Conservation (phyloP, 2,113 vertebrate genomes). For the Synchiropus splendidus region DNA sequence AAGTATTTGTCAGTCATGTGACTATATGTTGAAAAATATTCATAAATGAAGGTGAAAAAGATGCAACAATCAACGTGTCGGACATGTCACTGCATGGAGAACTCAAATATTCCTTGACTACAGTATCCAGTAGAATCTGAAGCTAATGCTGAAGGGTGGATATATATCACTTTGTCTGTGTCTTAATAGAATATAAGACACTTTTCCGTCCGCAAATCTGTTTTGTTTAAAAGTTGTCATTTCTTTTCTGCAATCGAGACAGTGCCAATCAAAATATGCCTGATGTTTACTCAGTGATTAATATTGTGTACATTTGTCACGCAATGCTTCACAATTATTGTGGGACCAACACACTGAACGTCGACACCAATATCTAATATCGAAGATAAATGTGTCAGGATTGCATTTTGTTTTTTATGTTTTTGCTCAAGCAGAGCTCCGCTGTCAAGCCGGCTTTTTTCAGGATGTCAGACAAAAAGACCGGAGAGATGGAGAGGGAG, state of each 20-base stretch:
- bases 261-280: conserved; percentile 40
- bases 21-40: no score
- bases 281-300: conserved; percentile 58
- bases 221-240: conserved; percentile 45
- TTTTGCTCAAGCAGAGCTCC: conserved; percentile 65
- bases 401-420: conserved; percentile 68
- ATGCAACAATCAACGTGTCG: no score
- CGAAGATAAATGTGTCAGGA: conserved; percentile 57
- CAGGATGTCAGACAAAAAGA: conserved; percentile 69
- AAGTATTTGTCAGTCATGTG: no score
- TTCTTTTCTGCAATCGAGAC: conserved; percentile 46
- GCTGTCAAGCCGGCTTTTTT: conserved; percentile 67
- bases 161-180: no score
- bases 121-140: no score
- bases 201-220: conserved; percentile 42
- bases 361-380: conserved; percentile 50
- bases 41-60: no score
- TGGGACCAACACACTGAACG: conserved; percentile 36
- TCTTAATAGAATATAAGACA: conserved; percentile 9
- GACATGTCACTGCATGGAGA: no score
- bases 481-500: conserved; percentile 61
- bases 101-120: no score
- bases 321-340: conserved; percentile 54
- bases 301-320: conserved; percentile 42
- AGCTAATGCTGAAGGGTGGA: no score